Conservation (phyloP, 2,113 vertebrate species). For the Hiodon tergisus region DNA sequence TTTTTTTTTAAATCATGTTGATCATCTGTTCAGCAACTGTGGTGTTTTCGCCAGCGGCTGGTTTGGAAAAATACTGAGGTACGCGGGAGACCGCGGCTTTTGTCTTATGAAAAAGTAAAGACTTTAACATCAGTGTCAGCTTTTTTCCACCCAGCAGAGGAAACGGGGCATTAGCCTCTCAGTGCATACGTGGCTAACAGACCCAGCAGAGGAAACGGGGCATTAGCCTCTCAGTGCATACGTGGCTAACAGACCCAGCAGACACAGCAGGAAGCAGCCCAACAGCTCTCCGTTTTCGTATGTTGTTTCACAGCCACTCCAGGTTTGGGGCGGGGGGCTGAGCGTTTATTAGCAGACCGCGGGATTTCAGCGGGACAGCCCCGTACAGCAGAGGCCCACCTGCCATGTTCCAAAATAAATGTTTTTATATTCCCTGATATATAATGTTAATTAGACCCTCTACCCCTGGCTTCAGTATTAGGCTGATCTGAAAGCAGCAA, state of each 20-base stretch:
- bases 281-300: neutral
- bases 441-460: conserved; percentile 15
- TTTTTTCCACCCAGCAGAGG: conserved; percentile 55
- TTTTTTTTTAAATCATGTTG: conserved; percentile 21
- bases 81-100: conserved; percentile 63
- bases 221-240: conserved; percentile 25
- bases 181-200: conserved; percentile 27
- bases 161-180: conserved; percentile 37
- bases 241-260: conserved; percentile 15
- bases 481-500: conserved; percentile 52
- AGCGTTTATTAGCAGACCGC: conserved; percentile 14
- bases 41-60: conserved; percentile 26
- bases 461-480: conserved; percentile 37
- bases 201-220: conserved; percentile 19
- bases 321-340: too few relatives aligned
- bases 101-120: conserved; percentile 55
- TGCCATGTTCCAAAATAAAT: conserved; percentile 24
- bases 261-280: neutral
- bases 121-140: conserved; percentile 61
- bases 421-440: conserved; percentile 21
- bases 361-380: conserved; percentile 18
- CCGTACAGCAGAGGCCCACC: conserved; percentile 22
- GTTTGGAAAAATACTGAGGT: conserved; percentile 41
- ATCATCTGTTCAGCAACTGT: conserved; percentile 49
- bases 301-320: too few relatives aligned